Evolutionary conservation across 2,797 vertebrate species (phyloP).

Genomic region (Paedocypris micromegethes): DNA sequence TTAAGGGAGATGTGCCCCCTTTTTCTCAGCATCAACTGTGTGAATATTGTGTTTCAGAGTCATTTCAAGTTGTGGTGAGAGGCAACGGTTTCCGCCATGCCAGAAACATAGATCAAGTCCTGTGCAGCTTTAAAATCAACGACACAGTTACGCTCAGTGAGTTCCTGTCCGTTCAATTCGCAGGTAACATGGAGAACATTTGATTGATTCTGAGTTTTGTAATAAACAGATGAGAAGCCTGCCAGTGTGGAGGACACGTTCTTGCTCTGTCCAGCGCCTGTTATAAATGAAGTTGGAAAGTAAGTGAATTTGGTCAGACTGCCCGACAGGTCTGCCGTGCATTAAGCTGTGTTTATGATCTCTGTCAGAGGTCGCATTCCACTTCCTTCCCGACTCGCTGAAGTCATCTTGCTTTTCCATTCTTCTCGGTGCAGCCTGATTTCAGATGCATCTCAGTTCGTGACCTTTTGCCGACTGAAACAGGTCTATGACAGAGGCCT

Average conservation of each 20-base stretch:
- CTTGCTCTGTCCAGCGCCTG: conserved; percentile 81
- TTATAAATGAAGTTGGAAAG: conserved; percentile 79
- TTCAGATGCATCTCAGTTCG: not conserved
- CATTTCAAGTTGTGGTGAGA: conserved; percentile 69
- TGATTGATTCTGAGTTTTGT: not conserved
- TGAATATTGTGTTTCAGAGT: conserved; percentile 58
- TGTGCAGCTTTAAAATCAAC: conserved; percentile 78
- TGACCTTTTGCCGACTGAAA: not conserved
- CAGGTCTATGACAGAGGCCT: conserved; percentile 6
- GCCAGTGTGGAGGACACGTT: conserved; percentile 69
- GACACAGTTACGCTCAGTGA: conserved; percentile 61
- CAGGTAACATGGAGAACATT: not conserved
- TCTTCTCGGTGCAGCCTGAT: not conserved
- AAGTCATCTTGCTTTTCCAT: conserved; percentile 5
- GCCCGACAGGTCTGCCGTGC: conserved; percentile 47
- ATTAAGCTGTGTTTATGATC: conserved; percentile 55
- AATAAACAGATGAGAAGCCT: conserved; percentile 72
- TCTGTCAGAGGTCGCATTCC: conserved; percentile 51
- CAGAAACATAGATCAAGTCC: conserved; percentile 64
- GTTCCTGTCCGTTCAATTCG: conserved; percentile 23
- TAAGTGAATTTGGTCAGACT: conserved; percentile 63
- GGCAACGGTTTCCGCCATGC: conserved; percentile 75
- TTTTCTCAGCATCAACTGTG: conserved; percentile 6
- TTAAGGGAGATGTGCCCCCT: not conserved
- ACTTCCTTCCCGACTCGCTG: conserved; percentile 36